Conservation (phyloP, 2,113 vertebrate species). For the Macaca fascicularis region DNA sequence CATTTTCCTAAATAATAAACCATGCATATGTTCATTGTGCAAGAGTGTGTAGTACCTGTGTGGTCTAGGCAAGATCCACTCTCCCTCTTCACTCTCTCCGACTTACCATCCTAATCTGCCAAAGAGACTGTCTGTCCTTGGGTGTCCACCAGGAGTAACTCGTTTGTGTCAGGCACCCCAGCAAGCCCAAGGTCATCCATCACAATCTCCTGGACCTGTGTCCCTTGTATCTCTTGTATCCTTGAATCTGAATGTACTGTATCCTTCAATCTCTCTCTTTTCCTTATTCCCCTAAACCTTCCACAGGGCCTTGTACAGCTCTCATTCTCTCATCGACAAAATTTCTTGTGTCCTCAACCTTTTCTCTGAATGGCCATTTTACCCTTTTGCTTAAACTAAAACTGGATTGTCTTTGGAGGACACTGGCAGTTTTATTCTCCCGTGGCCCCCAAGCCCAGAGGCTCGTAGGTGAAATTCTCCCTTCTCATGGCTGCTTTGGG, state of each 20-base stretch:
- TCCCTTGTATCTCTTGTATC: not conserved
- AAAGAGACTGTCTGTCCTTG: not conserved
- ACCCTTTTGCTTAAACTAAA: not conserved
- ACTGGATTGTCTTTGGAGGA: not conserved
- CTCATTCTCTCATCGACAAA: not conserved
- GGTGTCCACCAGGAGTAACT: not conserved
- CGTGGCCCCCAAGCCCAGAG: not conserved
- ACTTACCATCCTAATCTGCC: not conserved
- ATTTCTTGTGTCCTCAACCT: not conserved
- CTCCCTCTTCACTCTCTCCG: not conserved
- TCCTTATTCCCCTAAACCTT: not conserved
- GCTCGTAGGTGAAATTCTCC: not conserved
- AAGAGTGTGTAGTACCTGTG: not conserved
- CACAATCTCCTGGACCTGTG: not conserved
- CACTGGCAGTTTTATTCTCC: not conserved
- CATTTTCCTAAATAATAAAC: not conserved
- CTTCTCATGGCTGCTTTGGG: not conserved
- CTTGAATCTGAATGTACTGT: not conserved
- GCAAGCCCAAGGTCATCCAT: not conserved
- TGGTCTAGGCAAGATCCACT: not conserved
- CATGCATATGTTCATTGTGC: not conserved
- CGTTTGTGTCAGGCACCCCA: not conserved
- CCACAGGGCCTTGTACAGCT: accelerated
- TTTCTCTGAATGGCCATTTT: not conserved
- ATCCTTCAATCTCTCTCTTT: not conserved